phyloP scores from a whole-genome alignment of 2,888 invertebrate genomes.

The Nomada fabriciana region DNA sequence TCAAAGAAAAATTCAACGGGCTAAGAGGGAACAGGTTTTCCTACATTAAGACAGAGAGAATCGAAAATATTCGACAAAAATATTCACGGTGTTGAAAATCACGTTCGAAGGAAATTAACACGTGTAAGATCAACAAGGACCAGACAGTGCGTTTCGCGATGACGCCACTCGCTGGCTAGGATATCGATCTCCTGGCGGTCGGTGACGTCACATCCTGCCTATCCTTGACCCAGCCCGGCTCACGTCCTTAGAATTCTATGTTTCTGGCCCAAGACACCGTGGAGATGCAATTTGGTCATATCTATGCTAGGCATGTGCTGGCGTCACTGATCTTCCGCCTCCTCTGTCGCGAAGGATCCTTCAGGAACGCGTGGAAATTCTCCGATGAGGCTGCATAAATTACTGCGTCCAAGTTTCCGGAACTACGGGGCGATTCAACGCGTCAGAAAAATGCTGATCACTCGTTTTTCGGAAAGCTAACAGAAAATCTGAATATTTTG shows the following conservation, averaged over 20 bases:
- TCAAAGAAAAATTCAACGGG: background rate
- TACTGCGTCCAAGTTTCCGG: background rate
- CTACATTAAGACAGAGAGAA: background rate
- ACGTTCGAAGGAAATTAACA: constrained; percentile 29
- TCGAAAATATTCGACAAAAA: background rate
- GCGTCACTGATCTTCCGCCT: background rate
- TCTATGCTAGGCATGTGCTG: constrained; percentile 29
- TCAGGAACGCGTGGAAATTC: constrained; percentile 6
- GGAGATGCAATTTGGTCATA: constrained; percentile 41
- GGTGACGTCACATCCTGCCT: constrained; percentile 83
- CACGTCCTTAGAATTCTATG: constrained; percentile 74
- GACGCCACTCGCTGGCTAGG: constrained; percentile 67
- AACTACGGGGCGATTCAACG: background rate
- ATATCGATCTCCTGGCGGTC: constrained; percentile 82
- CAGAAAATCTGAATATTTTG: background rate
- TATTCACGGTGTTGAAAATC: background rate
- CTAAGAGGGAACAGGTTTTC: constrained; percentile 5
- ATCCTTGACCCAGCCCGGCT: constrained; percentile 83
- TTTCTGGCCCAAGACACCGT: constrained; percentile 22
- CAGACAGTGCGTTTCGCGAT: constrained; percentile 63
- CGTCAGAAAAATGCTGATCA: background rate
- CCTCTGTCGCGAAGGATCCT: background rate
- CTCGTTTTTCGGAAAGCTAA: too few relatives aligned
- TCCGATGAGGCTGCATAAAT: constrained; percentile 1
- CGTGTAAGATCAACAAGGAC: constrained; percentile 60